Percentiles rank a stretch among this genome's conserved stretches.
These are phyloP conservation scores for Holothuria leucospilota DNA, from an alignment of 53 echinoderm and acorn worm species.

Conservation along the genomic window DNA sequence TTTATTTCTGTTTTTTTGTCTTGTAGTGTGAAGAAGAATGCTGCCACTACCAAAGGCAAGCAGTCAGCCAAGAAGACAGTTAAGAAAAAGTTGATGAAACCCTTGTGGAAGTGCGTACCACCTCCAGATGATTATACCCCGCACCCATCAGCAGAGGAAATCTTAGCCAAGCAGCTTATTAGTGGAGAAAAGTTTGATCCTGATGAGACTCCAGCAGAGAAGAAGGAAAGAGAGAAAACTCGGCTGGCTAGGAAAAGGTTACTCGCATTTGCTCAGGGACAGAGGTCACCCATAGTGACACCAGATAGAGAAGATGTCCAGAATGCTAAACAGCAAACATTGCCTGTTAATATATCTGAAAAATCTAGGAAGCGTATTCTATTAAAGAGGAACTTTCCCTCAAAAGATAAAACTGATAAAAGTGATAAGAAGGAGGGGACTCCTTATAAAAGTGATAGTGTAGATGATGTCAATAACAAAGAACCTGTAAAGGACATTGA, in stretches of 20 bases:
- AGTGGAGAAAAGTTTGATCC: conserved; percentile 45
- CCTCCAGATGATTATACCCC: conserved; percentile 80
- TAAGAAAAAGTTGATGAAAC: conserved; percentile 27
- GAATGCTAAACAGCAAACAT: conserved; percentile 54
- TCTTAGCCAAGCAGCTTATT: conserved; percentile 38
- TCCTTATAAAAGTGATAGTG: conserved; percentile 2
- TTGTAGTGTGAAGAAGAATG: too few species aligned
- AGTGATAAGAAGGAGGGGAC: conserved; percentile 11
- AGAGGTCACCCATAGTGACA: conserved; percentile 50
- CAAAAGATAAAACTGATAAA: conserved; percentile 24
- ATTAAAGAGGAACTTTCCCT: conserved; percentile 39
- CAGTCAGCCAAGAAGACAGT: background rate
- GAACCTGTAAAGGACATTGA: conserved; percentile 10
- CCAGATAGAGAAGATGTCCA: conserved; percentile 59
- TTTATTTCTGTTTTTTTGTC: too few species aligned
- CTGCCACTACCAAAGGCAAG: background rate
- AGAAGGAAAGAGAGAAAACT: conserved; percentile 56
- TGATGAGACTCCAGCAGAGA: conserved; percentile 18
- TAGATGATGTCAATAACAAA: conserved; percentile 6
- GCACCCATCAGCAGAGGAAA: conserved; percentile 58
- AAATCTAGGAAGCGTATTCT: conserved; percentile 58
- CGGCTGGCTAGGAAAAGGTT: conserved; percentile 69
- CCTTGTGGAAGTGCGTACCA: conserved; percentile 69
- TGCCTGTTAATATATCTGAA: conserved; percentile 80
- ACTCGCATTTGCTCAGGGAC: conserved; percentile 58